Base-by-base conservation (phyloP, 2,888 invertebrate genomes). In the Philopedon plagiatum region DNA sequence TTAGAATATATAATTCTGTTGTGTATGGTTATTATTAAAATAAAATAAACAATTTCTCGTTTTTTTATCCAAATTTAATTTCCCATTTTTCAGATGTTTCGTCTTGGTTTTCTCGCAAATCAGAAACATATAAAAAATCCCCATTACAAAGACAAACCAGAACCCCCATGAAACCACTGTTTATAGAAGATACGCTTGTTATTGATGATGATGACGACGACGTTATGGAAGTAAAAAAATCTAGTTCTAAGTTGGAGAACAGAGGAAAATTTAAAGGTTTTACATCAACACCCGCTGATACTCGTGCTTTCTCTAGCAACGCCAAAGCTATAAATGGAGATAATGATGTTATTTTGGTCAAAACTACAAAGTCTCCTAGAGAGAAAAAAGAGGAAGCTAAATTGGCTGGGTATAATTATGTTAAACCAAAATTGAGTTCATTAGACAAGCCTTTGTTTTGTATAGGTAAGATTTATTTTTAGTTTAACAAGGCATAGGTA, bases 261-360 rank as follows among this genome's bases (percentile, higher is more conserved):
- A 41, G 51, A 41, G 21, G 34, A 5, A 73, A 64, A 34, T 21
- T 63, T 11, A 74, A 60, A 34, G 26, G 29, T 13, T 46, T 56
- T 26, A 60, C 74, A 13, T 74, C 74, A 7, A 74, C 74, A 21
- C 74, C 74, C 15, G 21, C 29, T 11, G 62, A 73, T 13, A 2
- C 0, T 61, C 29, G 29, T n/a, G 7, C 9, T 23, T 60, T 39
- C 11, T 8, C 37, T 0, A 75, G 76, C 64, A 74, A 74, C 37
- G 72, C 76, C 56, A 61, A 49, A 4, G 19, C 13, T 9, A 46
- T 46, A 41, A 64, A 60, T 74, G 29, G 72, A 58, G 78, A 79
- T 15, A 77, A 80, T 69, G 83, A 84, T 69, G 75, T 84, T 7
- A 77, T 75, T 23, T 81, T 82, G 70, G 76, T 83, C 5, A 80